Evolutionary conservation across 2,113 vertebrate species (phyloP).

Genomic region (Gymnarchus niloticus): DNA sequence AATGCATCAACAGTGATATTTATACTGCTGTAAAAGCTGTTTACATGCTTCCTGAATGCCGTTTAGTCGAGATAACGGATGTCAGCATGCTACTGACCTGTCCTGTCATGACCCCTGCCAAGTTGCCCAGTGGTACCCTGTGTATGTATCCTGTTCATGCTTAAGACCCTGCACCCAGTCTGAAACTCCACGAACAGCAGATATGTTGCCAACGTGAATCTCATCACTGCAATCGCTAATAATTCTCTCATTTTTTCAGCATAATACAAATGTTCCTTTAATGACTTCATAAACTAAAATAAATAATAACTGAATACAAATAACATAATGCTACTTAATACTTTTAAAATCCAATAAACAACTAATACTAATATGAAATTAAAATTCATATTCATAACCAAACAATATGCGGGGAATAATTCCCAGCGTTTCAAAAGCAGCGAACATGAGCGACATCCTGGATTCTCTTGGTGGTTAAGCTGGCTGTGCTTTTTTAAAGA

Average conservation of each 20-base stretch:
- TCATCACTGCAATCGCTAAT: neutral
- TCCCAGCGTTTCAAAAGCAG: neutral
- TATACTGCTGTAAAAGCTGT: neutral
- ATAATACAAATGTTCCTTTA: neutral
- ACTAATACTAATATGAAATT: neutral
- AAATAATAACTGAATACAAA: neutral
- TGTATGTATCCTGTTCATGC: slow-evolving; percentile 68
- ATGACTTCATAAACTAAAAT: neutral
- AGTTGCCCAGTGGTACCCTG: slow-evolving; percentile 68
- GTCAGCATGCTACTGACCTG: slow-evolving; percentile 56
- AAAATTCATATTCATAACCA: neutral
- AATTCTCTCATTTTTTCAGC: neutral
- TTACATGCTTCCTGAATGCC: neutral
- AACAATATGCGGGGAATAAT: neutral
- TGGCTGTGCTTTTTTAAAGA: neutral
- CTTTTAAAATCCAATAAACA: neutral
- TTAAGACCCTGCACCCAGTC: slow-evolving; percentile 82
- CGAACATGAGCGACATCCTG: neutral
- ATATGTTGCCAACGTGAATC: neutral
- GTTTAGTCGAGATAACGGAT: neutral
- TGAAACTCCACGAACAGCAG: slow-evolving; percentile 40
- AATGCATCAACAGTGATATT: too few species aligned
- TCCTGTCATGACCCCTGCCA: slow-evolving; percentile 68
- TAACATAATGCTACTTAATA: neutral
- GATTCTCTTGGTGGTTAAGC: neutral